A percentile compares a stretch with the other conserved stretches of the same genome.
Evolutionary conservation across 2,888 invertebrate species (phyloP).

Genomic region (Patella depressa): DNA sequence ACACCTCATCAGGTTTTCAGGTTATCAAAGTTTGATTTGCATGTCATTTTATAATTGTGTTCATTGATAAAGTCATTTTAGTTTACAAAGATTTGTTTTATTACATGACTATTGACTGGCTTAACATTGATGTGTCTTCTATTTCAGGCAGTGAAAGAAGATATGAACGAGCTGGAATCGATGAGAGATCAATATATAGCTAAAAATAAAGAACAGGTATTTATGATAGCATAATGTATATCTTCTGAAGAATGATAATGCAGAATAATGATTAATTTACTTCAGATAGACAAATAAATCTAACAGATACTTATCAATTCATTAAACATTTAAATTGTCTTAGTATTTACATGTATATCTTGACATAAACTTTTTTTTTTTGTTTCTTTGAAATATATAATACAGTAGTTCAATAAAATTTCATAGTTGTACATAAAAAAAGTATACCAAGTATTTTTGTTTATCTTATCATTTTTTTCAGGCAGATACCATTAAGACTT

Average conservation of each 20-base stretch:
- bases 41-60: too few species aligned
- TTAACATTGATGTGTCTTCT: too few species aligned
- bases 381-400: neutral
- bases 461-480: conserved; percentile 25
- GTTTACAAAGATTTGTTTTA: too few species aligned
- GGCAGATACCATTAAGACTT: conserved; percentile 61
- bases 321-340: neutral
- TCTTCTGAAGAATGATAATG: neutral
- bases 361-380: neutral
- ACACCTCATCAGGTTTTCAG: too few species aligned
- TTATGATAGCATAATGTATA: conserved; percentile 8
- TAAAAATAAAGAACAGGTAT: conserved; percentile 63
- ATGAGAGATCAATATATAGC: conserved; percentile 63
- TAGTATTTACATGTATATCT: neutral
- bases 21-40: too few species aligned
- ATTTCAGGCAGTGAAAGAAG: conserved; percentile 55
- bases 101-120: too few species aligned
- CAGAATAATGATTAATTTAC: neutral
- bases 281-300: neutral
- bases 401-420: too few species aligned
- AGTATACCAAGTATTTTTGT: too few species aligned
- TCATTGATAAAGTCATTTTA: too few species aligned
- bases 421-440: too few species aligned
- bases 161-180: conserved; percentile 60
- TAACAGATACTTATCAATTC: neutral